These are phyloP conservation scores for Tursiops truncatus DNA, from an alignment of 2,113 vertebrate genomes.

Conservation along the genomic window DNA sequence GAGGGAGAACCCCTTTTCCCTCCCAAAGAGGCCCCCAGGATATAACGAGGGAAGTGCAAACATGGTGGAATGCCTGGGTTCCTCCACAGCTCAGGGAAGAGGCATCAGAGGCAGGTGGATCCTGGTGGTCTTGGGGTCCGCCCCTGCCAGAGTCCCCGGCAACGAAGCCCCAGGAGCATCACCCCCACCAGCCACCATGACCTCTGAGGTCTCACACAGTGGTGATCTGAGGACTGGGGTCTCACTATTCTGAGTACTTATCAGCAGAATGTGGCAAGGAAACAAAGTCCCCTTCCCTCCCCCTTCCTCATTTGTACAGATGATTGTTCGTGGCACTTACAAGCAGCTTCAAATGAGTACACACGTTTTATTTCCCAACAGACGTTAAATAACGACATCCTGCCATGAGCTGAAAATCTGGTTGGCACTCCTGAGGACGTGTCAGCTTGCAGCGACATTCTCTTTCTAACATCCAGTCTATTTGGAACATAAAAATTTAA, in stretches of 20 bases:
- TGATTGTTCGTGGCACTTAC: conserved; percentile 59
- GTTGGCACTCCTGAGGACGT: background rate
- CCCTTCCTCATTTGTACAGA: background rate
- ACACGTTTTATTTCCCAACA: conserved; percentile 65
- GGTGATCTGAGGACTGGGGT: background rate
- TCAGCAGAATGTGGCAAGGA: background rate
- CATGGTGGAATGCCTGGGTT: background rate
- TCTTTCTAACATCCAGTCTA: background rate
- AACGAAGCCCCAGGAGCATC: rapidly evolving
- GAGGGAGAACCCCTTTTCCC: background rate
- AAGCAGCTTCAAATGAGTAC: conserved; percentile 64
- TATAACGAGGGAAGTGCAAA: rapidly evolving
- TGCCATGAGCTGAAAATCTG: conserved; percentile 55
- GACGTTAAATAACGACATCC: conserved; percentile 37
- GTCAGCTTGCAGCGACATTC: background rate
- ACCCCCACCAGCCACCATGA: rapidly evolving
- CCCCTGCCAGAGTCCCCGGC: background rate
- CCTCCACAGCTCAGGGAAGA: background rate
- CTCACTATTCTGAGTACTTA: background rate
- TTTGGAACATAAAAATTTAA: conserved; percentile 24
- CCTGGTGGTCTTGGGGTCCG: background rate
- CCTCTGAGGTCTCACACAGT: background rate
- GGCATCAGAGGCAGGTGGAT: background rate
- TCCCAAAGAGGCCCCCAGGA: background rate
- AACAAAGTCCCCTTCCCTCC: background rate